These are phyloP conservation scores for Macrosiphum euphorbiae DNA, from an alignment of 2,888 invertebrate species.

Conservation along the genomic window DNA sequence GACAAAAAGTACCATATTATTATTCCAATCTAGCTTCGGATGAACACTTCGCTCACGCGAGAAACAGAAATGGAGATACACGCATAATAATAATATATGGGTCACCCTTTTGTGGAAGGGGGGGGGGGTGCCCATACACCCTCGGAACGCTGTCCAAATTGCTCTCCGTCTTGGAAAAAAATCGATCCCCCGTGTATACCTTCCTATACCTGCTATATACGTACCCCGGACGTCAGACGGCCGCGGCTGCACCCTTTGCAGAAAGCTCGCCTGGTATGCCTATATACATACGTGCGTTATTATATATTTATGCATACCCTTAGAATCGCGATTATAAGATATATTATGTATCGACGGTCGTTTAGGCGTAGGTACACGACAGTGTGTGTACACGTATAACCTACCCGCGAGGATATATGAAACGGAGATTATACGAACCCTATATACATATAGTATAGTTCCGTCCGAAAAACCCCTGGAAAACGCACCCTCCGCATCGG, in stretches of 20 bases:
- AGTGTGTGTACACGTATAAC: neutral
- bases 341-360: neutral
- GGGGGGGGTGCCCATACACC: neutral
- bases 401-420: neutral
- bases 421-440: neutral
- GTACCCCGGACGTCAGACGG: neutral
- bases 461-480: neutral
- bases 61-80: conserved; percentile 21
- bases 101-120: conserved; percentile 20
- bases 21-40: neutral
- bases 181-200: conserved; percentile 21
- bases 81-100: conserved; percentile 26
- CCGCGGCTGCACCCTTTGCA: neutral
- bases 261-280: neutral
- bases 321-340: neutral
- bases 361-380: neutral
- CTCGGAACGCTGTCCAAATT: conserved; percentile 33
- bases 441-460: neutral
- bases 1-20: conserved; percentile 31
- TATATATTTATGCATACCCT: neutral
- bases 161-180: conserved; percentile 50
- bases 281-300: neutral
- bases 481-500: neutral
- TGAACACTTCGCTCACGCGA: neutral
- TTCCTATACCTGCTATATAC: neutral